Percentiles rank a stretch among this genome's conserved stretches.
These are phyloP conservation scores for Hydrozoanthus gracilis DNA, from an alignment of 92 coral and sea anemone genomes.

Conservation along the genomic window DNA sequence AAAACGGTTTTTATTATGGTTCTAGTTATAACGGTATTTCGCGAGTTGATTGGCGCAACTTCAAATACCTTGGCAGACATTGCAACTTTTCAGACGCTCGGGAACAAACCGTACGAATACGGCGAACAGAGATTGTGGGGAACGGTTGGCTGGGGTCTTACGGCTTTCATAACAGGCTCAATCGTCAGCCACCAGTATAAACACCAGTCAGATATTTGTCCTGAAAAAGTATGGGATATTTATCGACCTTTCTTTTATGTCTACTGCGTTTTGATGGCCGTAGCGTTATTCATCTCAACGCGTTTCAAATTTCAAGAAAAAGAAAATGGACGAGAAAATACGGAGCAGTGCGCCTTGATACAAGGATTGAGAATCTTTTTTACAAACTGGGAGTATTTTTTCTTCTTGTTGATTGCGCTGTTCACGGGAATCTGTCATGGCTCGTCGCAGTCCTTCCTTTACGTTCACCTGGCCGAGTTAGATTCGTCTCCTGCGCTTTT, in stretches of 20 bases:
- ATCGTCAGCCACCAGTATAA: conserved; percentile 80
- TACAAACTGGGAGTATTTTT: conserved; percentile 71
- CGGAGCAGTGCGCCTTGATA: conserved; percentile 73
- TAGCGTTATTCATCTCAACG: conserved; percentile 82
- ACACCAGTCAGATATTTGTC: conserved; percentile 84
- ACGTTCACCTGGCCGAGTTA: conserved; percentile 77
- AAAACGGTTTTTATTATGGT: conserved; percentile 75
- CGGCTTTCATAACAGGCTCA: conserved; percentile 90
- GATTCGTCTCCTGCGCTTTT: conserved; percentile 91
- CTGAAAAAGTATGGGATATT: conserved; percentile 83
- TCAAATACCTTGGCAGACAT: conserved; percentile 90
- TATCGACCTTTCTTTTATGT: conserved; percentile 95
- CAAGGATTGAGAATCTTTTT: conserved; percentile 75
- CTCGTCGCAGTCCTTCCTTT: conserved; percentile 76
- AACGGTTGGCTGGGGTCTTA: conserved; percentile 86
- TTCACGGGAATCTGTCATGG: conserved; percentile 86
- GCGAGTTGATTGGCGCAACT: conserved; percentile 91
- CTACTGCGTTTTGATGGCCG: conserved; percentile 78
- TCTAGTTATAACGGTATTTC: conserved; percentile 72
- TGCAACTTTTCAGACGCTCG: conserved; percentile 88
- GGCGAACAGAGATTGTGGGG: conserved; percentile 94
- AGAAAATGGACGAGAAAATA: conserved; percentile 59
- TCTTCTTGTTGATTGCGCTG: conserved; percentile 75
- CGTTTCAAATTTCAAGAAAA: conserved; percentile 76
- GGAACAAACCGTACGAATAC: conserved; percentile 80